Base-by-base conservation (phyloP, 2,113 vertebrate species). In the Psettodes erumei region DNA sequence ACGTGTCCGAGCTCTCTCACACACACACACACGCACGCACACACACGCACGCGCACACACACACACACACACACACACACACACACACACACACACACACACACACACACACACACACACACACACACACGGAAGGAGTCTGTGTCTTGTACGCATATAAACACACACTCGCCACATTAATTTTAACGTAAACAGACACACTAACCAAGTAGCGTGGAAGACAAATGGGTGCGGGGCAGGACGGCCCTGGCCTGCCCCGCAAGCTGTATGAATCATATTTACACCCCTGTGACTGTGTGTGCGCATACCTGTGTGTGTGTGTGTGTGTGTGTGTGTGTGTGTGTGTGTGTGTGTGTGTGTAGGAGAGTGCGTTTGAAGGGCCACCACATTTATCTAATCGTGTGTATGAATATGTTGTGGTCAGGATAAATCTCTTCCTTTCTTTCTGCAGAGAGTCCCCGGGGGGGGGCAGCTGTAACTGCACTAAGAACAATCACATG, bases 401-500 rank as follows among this genome's bases (percentile, higher is more conserved):
- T 72, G 28, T 72, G 73, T 83, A 66, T 67, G 75, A 89, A 79
- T 83, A 61, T 80, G 77, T 84, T 90, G 85, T 75, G 90, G 89
- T 90, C 79, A 55, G 84, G 70, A 88, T 82, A 84, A 89, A 88
- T 90, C 88, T 88, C 68, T 73, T 77, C 33, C 72, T 60, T 59
- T 83, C 80, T 81, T 81, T 77, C 32, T 68, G 75, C 70, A 55
- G 43, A 45, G 54, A 58, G 80, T 89, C 89, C 63, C 89, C 4
- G 71, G 85, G 89, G 89, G 82, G 82, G 82, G 55, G 65, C 64
- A 1, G 82, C 78, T 73, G 33, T 27, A 76, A 86, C 85, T 65
- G 86, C 78, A 75, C 85, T 88, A 89, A 90, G 85, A 83, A 86
- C 77, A 88, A 83, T 93, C 90, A 91, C 89, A 91, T 91, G 90